Conservation (phyloP, 1,140 invertebrate genomes). For the Heliothis virescens region DNA sequence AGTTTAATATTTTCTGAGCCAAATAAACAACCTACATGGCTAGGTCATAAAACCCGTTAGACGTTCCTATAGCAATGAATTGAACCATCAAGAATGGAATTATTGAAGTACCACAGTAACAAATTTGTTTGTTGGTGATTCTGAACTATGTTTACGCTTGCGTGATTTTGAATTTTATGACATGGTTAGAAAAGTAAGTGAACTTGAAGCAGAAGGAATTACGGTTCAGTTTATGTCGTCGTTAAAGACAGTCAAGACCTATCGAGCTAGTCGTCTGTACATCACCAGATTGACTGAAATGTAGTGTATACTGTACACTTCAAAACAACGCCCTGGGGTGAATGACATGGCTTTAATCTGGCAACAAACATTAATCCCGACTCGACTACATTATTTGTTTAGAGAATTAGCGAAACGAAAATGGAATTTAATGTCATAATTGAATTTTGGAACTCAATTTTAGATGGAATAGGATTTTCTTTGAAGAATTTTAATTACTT, state of each 20-base stretch:
- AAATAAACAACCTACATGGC: too few relatives aligned
- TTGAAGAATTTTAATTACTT: conserved; percentile 29
- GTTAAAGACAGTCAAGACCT: conserved; percentile 35
- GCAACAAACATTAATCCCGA: conserved; percentile 21
- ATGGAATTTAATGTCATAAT: conserved; percentile 25
- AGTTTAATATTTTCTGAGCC: too few relatives aligned
- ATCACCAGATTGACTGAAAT: conserved; percentile 25
- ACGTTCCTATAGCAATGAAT: not conserved
- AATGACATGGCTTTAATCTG: conserved; percentile 25
- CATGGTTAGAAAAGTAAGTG: conserved; percentile 19
- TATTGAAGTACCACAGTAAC: not conserved
- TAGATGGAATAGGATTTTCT: conserved; percentile 11
- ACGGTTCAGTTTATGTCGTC: conserved; percentile 37
- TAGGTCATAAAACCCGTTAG: too few relatives aligned
- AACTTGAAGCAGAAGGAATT: conserved; percentile 9
- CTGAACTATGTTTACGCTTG: not conserved
- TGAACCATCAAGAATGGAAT: not conserved
- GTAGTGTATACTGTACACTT: conserved; percentile 24
- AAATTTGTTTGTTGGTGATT: not conserved
- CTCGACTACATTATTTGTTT: conserved; percentile 25
- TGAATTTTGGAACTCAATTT: conserved; percentile 17
- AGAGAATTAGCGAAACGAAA: conserved; percentile 19
- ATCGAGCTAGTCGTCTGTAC: not conserved
- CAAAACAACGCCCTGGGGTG: conserved; percentile 19
- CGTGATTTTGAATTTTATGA: conserved; percentile 21